phyloP scores from a whole-genome alignment of 2,888 invertebrate genomes.

The Diloba caeruleocephala region DNA sequence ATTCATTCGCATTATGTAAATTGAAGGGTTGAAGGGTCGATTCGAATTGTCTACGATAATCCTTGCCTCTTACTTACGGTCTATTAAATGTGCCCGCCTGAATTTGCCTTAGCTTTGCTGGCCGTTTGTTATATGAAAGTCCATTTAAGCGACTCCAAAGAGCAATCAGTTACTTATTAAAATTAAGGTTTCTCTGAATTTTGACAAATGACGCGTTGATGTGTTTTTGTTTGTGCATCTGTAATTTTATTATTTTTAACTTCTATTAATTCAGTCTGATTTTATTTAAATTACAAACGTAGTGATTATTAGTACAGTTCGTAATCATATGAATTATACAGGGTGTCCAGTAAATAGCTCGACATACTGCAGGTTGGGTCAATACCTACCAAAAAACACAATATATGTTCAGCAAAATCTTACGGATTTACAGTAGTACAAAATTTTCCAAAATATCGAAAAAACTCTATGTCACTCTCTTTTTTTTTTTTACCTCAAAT shows the following conservation, averaged over 20 bases:
- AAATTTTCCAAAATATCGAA: too few relatives aligned
- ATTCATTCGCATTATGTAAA: constrained; percentile 19
- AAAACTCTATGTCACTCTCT: too few relatives aligned
- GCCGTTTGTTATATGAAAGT: constrained; percentile 42
- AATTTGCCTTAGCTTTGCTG: constrained; percentile 30
- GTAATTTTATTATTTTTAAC: background rate
- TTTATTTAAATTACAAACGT: too few relatives aligned
- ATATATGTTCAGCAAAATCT: too few relatives aligned
- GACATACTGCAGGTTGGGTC: too few relatives aligned
- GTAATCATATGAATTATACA: too few relatives aligned
- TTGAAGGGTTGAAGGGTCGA: constrained; percentile 27
- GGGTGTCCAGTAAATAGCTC: too few relatives aligned
- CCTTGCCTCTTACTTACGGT: constrained; percentile 53
- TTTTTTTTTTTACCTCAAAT: too few relatives aligned
- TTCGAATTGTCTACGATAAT: constrained; percentile 46
- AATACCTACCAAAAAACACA: too few relatives aligned
- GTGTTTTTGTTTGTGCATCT: background rate
- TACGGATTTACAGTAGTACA: too few relatives aligned
- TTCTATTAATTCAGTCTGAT: too few relatives aligned
- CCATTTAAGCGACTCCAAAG: constrained; percentile 17
- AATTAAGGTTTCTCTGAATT: background rate
- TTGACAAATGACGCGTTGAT: background rate
- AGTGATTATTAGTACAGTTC: too few relatives aligned
- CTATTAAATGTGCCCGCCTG: constrained; percentile 52
- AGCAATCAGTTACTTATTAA: constrained; percentile 5